Percentiles rank a stretch among this genome's conserved stretches.
These are phyloP conservation scores for Acleris laterana DNA, from an alignment of 2,888 invertebrate genomes.

Conservation along the genomic window DNA sequence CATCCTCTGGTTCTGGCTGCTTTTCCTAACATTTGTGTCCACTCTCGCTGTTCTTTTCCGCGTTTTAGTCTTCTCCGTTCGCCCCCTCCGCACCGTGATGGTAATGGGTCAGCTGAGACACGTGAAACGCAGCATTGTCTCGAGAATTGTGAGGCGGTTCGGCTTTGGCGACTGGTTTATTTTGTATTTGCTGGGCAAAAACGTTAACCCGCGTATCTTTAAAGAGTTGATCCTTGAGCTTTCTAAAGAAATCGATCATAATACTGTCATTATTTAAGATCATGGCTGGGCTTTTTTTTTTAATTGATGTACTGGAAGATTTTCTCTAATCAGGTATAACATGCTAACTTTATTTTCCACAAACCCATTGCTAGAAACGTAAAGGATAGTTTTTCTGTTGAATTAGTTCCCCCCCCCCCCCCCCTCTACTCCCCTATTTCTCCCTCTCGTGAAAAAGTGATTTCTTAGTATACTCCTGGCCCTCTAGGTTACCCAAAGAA, in stretches of 20 bases:
- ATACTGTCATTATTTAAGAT: constrained; percentile 54
- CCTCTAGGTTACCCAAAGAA: too few species aligned
- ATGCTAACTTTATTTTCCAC: too few species aligned
- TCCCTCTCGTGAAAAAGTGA: too few species aligned
- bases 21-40: constrained; percentile 86
- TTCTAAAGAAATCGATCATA: constrained; percentile 66
- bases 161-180: constrained; percentile 92
- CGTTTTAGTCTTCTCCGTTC: constrained; percentile 79
- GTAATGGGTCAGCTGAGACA: constrained; percentile 85
- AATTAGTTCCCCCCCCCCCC: too few species aligned
- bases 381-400: too few species aligned
- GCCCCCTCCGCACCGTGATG: constrained; percentile 85
- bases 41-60: constrained; percentile 87
- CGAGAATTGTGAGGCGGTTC: constrained; percentile 78
- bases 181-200: constrained; percentile 89
- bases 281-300: constrained; percentile 16
- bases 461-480: too few species aligned
- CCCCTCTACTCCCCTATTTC: too few species aligned
- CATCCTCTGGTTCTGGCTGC: constrained; percentile 90
- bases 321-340: too few species aligned
- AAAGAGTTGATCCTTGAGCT: constrained; percentile 86
- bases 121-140: constrained; percentile 80
- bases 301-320: too few species aligned
- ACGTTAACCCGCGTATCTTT: constrained; percentile 88
- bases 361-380: too few species aligned